A percentile compares a stretch with the other conserved stretches of the same genome.
phyloP scores from a whole-genome alignment of 2,888 invertebrate genomes.

The Ferdinandea cuprea region DNA sequence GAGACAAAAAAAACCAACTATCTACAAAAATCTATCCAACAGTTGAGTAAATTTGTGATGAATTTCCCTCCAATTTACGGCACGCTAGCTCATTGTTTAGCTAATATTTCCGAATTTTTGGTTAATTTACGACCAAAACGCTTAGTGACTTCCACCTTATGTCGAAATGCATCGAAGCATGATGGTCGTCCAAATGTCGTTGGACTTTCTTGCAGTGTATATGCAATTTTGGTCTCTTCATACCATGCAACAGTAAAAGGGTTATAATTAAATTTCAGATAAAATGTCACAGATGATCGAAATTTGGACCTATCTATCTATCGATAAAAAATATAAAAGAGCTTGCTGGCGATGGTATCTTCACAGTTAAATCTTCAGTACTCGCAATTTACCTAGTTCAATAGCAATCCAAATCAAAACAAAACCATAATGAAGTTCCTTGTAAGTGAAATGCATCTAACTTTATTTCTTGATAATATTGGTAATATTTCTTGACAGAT shows the following conservation, averaged over 20 bases:
- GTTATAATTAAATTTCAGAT: conserved; percentile 28
- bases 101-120: conserved; percentile 44
- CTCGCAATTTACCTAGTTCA: neutral
- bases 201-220: conserved; percentile 31
- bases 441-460: conserved; percentile 14
- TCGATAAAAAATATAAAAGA: conserved; percentile 37
- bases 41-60: conserved; percentile 42
- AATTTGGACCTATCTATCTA: neutral
- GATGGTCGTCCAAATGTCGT: conserved; percentile 59
- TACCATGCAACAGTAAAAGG: conserved; percentile 4
- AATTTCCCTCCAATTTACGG: conserved; percentile 50
- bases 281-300: conserved; percentile 53
- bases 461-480: neutral
- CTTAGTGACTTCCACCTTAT: conserved; percentile 41
- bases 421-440: conserved; percentile 51
- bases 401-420: conserved; percentile 35
- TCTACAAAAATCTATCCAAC: conserved; percentile 19
- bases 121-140: conserved; percentile 34
- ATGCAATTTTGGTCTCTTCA: neutral
- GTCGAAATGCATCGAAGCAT: conserved; percentile 43
- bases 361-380: conserved; percentile 18
- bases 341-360: neutral
- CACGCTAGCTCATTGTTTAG: conserved; percentile 53
- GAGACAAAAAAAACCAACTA: conserved; percentile 8
- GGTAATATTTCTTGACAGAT: conserved; percentile 8